Percentiles rank a stretch among this genome's conserved stretches.
Evolutionary conservation across 2,797 vertebrate genomes (phyloP).

Genomic region (Acrocephalus scirpaceus): DNA sequence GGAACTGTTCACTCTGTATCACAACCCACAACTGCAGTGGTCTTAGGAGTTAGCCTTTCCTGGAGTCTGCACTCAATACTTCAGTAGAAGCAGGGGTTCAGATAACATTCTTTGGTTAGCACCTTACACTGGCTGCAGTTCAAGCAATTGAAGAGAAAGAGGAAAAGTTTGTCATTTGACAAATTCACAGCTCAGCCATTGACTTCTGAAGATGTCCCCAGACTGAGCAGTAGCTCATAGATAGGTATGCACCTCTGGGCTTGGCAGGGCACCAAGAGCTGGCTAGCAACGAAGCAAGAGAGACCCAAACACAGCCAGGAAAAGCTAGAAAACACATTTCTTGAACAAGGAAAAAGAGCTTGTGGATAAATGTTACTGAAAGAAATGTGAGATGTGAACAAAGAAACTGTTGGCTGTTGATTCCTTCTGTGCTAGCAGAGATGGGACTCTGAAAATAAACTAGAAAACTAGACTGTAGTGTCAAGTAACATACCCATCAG

Average conservation of each 20-base stretch:
- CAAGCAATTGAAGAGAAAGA: background rate
- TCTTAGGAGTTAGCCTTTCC: background rate
- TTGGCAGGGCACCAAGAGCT: background rate
- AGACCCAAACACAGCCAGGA: background rate
- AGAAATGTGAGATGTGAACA: background rate
- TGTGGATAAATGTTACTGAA: background rate
- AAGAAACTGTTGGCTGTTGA: background rate
- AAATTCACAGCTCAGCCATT: background rate
- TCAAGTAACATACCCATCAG: background rate
- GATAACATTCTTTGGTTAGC: background rate
- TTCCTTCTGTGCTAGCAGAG: background rate
- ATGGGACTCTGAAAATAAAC: background rate
- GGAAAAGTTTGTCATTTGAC: background rate
- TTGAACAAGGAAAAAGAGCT: background rate
- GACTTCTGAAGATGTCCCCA: background rate
- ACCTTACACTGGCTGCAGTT: background rate
- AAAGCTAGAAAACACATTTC: background rate
- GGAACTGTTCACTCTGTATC: background rate
- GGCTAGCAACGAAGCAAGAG: background rate
- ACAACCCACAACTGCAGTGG: background rate
- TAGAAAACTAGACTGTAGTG: background rate
- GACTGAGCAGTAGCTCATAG: background rate
- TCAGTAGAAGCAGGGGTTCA: background rate
- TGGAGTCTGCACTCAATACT: fast-evolving
- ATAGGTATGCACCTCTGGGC: background rate